Base-by-base conservation (phyloP, 2,113 vertebrate genomes). In the Podocnemis expansa region DNA sequence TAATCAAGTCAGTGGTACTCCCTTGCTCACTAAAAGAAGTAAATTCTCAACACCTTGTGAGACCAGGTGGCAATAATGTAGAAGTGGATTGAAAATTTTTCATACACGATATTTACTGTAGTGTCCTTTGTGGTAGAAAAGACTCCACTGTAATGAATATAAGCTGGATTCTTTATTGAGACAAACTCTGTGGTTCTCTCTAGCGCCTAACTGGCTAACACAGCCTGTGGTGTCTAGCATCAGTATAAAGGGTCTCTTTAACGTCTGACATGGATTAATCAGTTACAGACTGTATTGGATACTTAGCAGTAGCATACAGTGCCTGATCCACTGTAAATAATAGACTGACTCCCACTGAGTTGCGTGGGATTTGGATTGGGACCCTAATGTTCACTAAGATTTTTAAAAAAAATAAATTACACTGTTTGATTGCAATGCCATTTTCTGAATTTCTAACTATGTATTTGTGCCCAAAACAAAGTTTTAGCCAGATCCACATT, bases 401-500 rank as follows among this genome's bases (percentile, higher is more conserved):
- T n/a, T n/a, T n/a, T n/a, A n/a, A n/a, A n/a, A n/a, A n/a, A n/a
- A n/a, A n/a, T 87, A 56, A 81, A 83, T 54, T 2, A 49, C 52
- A 80, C 4, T 8, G 52, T 60, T 92, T 73, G 83, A 41, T 91
- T 93, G 94, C 82, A 91, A 83, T 38, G 80, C 93, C 47, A 49
- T 29, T 81, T 91, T 38, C 47, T 79, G 43, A 89, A 85, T 76
- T 94, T 88, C 22, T 41, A 38, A 6, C 12, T 83, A 47, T 47
- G 10, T 47, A 95, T 79, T 43, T 60, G 70, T 87, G 80, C 79
- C 81, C 70, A 91, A 81, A 76, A 56, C 75, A 73, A 83, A 92
- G 83, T 76, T 38, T 80, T 21, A 91, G 80, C 47, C 75, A 21
- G 52, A 83, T 96, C 86, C 94, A 95, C 76, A 54, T 80, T 97